phyloP scores from a whole-genome alignment of 2,888 invertebrate species.

The Chrysopilus asiliformis region DNA sequence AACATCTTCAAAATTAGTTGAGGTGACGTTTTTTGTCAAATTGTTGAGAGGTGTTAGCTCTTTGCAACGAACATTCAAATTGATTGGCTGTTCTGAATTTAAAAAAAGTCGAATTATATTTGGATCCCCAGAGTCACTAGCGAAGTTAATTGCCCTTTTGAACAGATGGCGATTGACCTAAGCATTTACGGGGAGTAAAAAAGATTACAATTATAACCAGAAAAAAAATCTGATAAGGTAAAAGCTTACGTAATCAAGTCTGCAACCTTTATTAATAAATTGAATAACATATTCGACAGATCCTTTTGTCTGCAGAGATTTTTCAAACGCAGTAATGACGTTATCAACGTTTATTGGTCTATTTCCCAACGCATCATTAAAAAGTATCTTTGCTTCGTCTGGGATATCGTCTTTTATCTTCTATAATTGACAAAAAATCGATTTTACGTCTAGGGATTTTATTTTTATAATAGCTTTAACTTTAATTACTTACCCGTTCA shows the following conservation, averaged over 20 bases:
- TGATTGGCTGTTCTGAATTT: slow-evolving; percentile 18
- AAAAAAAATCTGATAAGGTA: neutral
- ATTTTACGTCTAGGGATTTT: too few species aligned
- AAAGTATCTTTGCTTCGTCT: too few species aligned
- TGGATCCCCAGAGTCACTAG: slow-evolving; percentile 31
- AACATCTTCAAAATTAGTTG: slow-evolving; percentile 25
- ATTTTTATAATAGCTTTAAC: too few species aligned
- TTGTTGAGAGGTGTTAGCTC: slow-evolving; percentile 29
- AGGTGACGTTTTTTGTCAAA: slow-evolving; percentile 26
- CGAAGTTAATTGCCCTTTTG: slow-evolving; percentile 31
- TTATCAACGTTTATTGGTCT: too few species aligned
- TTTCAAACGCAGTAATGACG: too few species aligned
- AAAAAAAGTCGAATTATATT: slow-evolving; percentile 23
- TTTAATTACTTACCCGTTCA: too few species aligned
- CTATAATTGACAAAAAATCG: too few species aligned
- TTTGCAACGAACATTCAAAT: slow-evolving; percentile 25
- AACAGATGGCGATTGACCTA: slow-evolving; percentile 27
- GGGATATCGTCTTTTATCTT: too few species aligned
- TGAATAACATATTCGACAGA: slow-evolving; percentile 27
- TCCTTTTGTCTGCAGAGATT: slow-evolving; percentile 26
- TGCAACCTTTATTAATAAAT: slow-evolving; percentile 26
- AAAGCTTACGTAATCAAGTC: slow-evolving; percentile 26
- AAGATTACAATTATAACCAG: too few species aligned
- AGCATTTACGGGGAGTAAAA: too few species aligned
- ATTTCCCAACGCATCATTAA: too few species aligned